phyloP scores from a whole-genome alignment of 2,113 vertebrate genomes.

The Mustela lutreola region DNA sequence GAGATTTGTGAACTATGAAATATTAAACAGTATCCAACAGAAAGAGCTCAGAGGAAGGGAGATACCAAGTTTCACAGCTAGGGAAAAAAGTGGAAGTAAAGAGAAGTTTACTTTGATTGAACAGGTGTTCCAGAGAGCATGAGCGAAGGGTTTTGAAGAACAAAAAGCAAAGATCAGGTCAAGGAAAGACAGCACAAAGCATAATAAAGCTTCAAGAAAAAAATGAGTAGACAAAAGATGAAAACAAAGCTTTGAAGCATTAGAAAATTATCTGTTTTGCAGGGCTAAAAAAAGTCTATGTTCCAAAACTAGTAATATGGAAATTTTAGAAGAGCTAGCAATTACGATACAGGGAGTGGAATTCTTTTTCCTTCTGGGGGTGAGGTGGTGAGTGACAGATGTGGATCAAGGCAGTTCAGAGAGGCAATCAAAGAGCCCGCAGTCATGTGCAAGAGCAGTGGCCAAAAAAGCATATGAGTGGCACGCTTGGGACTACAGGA shows the following conservation, averaged over 20 bases:
- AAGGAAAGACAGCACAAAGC: not conserved
- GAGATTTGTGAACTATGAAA: not conserved
- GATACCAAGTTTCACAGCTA: not conserved
- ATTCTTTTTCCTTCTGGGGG: not conserved
- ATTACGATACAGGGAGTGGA: not conserved
- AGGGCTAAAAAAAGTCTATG: not conserved
- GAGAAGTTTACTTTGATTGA: not conserved
- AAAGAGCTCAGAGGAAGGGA: not conserved
- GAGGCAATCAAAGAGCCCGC: not conserved
- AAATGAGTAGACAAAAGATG: not conserved
- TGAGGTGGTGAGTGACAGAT: not conserved
- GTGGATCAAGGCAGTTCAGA: not conserved
- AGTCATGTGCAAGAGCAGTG: not conserved
- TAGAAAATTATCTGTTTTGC: not conserved
- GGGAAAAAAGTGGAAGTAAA: not conserved
- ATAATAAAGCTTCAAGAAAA: not conserved
- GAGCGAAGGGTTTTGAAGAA: not conserved
- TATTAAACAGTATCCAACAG: not conserved
- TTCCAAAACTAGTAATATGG: not conserved
- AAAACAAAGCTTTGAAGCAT: not conserved
- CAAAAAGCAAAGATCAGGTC: not conserved
- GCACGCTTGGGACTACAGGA: not conserved
- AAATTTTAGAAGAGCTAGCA: not conserved
- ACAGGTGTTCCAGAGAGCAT: not conserved
- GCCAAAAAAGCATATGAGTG: not conserved